Conservation (phyloP, 2,113 vertebrate species). For the Macrotis lagotis region DNA sequence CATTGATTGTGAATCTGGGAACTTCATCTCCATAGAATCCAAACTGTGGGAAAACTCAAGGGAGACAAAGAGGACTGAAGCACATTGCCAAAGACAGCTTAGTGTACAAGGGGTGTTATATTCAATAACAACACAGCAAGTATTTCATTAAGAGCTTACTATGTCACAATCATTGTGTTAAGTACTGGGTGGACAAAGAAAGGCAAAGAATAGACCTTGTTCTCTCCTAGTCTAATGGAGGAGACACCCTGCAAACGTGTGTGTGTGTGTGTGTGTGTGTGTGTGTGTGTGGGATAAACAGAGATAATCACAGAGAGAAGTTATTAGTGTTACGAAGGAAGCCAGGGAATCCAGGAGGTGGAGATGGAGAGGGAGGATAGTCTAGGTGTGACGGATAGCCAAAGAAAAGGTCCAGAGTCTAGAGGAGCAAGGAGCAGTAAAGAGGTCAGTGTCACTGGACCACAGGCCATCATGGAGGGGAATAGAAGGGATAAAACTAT, state of each 20-base stretch:
- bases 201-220: background rate
- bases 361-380: background rate
- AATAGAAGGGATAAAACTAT: background rate
- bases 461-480: background rate
- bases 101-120: background rate
- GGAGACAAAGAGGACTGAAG: background rate
- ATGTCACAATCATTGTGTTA: background rate
- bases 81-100: background rate
- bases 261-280: background rate
- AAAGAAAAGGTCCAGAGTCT: background rate
- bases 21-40: background rate
- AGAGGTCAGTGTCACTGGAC: background rate
- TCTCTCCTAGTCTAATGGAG: background rate
- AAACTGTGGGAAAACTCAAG: background rate
- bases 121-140: background rate
- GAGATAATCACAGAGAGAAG: background rate
- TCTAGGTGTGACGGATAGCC: background rate
- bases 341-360: background rate
- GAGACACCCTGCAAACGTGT: background rate
- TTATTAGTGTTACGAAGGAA: background rate
- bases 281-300: background rate
- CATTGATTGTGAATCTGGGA: background rate
- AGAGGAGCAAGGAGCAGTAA: background rate
- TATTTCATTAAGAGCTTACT: background rate
- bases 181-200: background rate